Conservation (phyloP, 2,113 vertebrate genomes). For the Heterocephalus glaber region DNA sequence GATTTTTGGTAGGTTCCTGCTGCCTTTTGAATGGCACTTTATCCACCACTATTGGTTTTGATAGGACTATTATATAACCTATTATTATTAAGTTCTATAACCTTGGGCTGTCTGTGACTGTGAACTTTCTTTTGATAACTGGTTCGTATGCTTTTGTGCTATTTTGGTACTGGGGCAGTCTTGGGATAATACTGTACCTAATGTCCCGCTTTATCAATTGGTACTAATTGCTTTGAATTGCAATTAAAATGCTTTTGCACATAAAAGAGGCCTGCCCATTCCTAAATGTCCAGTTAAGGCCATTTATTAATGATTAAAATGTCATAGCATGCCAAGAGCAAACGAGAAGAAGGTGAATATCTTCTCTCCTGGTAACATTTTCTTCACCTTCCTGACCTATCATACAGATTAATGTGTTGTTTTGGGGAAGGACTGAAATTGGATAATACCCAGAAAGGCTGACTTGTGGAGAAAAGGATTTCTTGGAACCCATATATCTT, state of each 20-base stretch:
- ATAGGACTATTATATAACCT: conserved; percentile 65
- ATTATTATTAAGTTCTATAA: conserved; percentile 52
- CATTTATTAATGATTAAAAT: conserved; percentile 70
- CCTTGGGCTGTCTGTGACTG: conserved; percentile 55
- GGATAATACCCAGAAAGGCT: conserved; percentile 45
- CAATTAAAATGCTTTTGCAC: conserved; percentile 60
- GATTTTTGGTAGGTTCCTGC: conserved; percentile 76
- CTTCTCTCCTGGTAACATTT: conserved; percentile 45
- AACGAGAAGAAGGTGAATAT: conserved; percentile 70
- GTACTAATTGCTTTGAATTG: conserved; percentile 61
- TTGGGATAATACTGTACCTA: neutral
- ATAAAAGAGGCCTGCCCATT: neutral
- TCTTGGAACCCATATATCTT: conserved; percentile 58
- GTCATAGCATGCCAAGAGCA: conserved; percentile 44
- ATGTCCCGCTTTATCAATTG: conserved; percentile 35
- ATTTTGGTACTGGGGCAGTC: conserved; percentile 49
- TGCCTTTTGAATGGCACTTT: conserved; percentile 75
- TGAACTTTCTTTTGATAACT: conserved; percentile 70
- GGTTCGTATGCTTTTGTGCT: conserved; percentile 47
- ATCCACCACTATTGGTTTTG: conserved; percentile 15
- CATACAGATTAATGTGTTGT: conserved; percentile 68
- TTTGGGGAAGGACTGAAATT: conserved; percentile 56
- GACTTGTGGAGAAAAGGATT: conserved; percentile 36
- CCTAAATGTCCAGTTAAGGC: conserved; percentile 31
- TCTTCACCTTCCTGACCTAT: conserved; percentile 57